Percentiles rank a stretch among this genome's conserved stretches.
Evolutionary conservation across 2,797 vertebrate species (phyloP).

Genomic region (Myotis myotis): DNA sequence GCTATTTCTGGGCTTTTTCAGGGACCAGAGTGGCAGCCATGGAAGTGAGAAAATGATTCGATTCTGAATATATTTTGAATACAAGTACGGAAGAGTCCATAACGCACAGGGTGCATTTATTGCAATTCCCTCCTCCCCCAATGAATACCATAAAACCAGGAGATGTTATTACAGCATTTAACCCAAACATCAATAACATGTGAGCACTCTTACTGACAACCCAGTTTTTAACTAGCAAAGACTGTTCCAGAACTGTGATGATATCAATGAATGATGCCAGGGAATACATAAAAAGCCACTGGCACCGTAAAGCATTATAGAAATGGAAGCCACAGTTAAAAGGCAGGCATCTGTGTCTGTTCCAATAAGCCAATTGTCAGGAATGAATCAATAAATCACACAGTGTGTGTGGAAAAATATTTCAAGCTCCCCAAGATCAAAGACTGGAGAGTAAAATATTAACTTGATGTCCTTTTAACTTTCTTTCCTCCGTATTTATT

Average conservation of each 20-base stretch:
- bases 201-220: constrained; percentile 58
- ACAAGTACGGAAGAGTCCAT: not conserved
- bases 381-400: constrained; percentile 71
- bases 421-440: constrained; percentile 71
- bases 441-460: constrained; percentile 74
- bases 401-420: constrained; percentile 67
- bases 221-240: constrained; percentile 52
- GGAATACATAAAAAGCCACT: constrained; percentile 57
- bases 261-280: constrained; percentile 46
- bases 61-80: not conserved
- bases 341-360: constrained; percentile 52
- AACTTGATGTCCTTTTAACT: constrained; percentile 79
- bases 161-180: constrained; percentile 27
- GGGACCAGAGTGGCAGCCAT: not conserved
- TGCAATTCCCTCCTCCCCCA: not conserved
- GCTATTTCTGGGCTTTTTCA: not conserved
- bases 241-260: constrained; percentile 41
- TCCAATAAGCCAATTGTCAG: constrained; percentile 67
- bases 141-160: constrained; percentile 33
- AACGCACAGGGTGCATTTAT: not conserved
- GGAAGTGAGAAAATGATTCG: not conserved
- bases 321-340: constrained; percentile 66
- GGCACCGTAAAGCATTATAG: constrained; percentile 13
- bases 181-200: constrained; percentile 44
- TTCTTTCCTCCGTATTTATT: constrained; percentile 82